phyloP scores from a whole-genome alignment of 2,113 vertebrate species.

The Tiliqua scincoides region DNA sequence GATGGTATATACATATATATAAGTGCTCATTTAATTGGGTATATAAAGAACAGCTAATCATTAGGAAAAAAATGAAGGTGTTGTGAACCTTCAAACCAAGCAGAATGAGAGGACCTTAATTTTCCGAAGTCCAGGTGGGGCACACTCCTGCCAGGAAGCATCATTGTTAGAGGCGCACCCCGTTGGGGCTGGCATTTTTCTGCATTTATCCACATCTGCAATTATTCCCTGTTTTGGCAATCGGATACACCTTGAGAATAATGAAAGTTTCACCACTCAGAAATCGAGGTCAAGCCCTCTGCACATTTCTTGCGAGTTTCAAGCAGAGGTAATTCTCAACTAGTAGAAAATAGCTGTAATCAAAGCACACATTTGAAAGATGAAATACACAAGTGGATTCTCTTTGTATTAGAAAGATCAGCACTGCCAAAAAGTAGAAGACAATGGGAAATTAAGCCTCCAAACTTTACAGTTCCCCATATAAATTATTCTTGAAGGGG shows the following conservation, averaged over 20 bases:
- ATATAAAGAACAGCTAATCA: too few species aligned
- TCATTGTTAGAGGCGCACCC: neutral
- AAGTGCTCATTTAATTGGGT: neutral
- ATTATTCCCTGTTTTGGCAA: neutral
- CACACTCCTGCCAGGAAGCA: neutral
- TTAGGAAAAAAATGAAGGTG: neutral
- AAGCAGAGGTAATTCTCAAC: conserved; percentile 21
- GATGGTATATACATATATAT: too few species aligned
- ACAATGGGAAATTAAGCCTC: neutral
- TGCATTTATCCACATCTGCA: neutral
- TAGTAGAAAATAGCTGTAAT: conserved; percentile 27
- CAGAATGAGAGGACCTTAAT: neutral
- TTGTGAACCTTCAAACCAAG: neutral
- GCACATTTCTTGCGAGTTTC: conserved; percentile 8
- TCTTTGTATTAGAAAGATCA: conserved; percentile 22
- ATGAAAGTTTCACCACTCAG: neutral
- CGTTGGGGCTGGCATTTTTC: neutral
- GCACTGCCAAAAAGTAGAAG: neutral
- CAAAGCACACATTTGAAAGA: neutral
- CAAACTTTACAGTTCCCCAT: neutral
- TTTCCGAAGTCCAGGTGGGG: neutral
- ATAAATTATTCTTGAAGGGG: conserved; percentile 4
- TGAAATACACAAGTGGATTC: conserved; percentile 3
- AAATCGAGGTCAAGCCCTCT: conserved; percentile 20
- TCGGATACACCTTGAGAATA: neutral